Base-by-base conservation (phyloP, 1,140 invertebrate species). In the Trachymyrmex septentrionalis region DNA sequence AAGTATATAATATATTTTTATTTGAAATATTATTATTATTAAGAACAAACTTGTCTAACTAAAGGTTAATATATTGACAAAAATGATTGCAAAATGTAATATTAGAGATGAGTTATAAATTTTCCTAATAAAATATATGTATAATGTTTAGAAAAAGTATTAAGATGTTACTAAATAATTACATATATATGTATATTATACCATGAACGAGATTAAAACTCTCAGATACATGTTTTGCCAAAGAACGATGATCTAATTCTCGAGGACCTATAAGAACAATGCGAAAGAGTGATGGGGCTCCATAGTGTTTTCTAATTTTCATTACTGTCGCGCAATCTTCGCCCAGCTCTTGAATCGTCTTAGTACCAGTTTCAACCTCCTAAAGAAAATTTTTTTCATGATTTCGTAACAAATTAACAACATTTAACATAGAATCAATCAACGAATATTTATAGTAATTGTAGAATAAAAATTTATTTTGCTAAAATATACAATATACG, bases 181-280 rank as follows among this genome's bases (percentile, higher is more conserved):
- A 44, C 2, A 44, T 4, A 64, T 30, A 55, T n/a, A 7, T 14
- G 19, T 50, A 63, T 76, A 73, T 87, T 88, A 44, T 44, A 95
- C 93, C 91, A 71, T 94, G 90, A 44, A 93, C 90, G 16, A 95
- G 57, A 78, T 92, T 92, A 72, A 93, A 94, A 73, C 72, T 80
- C 73, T 92, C 63, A 2, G 91, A 71, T 75, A 95, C 55, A 69
- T 93, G 85, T 82, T 92, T 91, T 1, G 92, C 93, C 4, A 94
- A 75, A 34, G 89, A 91, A 34, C 61, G 80, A 87, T 89, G 88
- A 14, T 87, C 88, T 9, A 93, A 92, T 66, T 93, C 92, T 67
- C 86, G 81, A 7, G 90, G 84, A 66, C 94, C 94, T 64, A 95
- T 91, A 0, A 95, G 81, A 12, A 86, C 76, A 7, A 95, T 91